Conservation (phyloP, 2,797 vertebrate genomes). For the Etheostoma nigrum region DNA sequence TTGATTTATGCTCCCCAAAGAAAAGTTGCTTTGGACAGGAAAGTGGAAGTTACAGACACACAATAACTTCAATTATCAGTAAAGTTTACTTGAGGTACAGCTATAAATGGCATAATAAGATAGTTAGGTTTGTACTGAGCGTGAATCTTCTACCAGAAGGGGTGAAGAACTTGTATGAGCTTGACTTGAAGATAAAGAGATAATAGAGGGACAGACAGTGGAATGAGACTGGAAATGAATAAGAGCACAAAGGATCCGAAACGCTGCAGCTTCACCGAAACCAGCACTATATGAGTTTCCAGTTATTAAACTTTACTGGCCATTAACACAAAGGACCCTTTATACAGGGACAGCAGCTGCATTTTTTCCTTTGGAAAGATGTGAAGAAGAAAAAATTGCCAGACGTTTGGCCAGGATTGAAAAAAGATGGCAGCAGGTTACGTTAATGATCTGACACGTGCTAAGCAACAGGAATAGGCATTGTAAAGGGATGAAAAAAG, state of each 20-base stretch:
- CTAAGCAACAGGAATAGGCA: neutral
- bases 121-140: neutral
- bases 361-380: constrained; percentile 18
- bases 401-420: constrained; percentile 3
- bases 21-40: neutral
- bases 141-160: neutral
- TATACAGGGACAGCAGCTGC: constrained; percentile 19
- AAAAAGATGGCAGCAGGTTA: constrained; percentile 4
- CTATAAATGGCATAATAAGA: neutral
- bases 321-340: constrained; percentile 49
- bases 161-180: neutral
- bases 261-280: constrained; percentile 22
- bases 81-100: neutral
- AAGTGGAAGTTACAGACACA: neutral
- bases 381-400: constrained; percentile 2
- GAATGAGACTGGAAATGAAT: neutral
- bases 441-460: neutral
- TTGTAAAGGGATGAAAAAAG: neutral
- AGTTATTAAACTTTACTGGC: constrained; percentile 47
- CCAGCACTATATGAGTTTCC: constrained; percentile 49
- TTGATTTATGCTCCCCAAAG: neutral
- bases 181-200: constrained; percentile 15
- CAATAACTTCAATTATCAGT: neutral
- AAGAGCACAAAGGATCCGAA: constrained; percentile 27
- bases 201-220: neutral